These are phyloP conservation scores for Drosophila recens DNA, from an alignment of 2,888 invertebrate species.

Conservation along the genomic window DNA sequence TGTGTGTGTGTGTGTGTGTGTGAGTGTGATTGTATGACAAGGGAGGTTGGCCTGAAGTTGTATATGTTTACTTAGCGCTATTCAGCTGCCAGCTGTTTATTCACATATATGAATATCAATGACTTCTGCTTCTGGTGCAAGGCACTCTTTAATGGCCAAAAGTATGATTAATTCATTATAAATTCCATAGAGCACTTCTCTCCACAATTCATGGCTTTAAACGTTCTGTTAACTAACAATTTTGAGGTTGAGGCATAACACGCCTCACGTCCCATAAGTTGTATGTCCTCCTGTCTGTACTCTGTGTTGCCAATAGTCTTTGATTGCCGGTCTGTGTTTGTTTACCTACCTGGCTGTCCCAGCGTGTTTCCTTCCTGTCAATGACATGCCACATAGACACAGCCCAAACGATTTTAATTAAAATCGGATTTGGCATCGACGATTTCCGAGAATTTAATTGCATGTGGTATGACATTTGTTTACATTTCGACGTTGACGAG, in stretches of 20 bases:
- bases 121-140: slow-evolving; percentile 36
- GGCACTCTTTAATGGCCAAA: slow-evolving; percentile 11
- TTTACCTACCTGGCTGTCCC: slow-evolving; percentile 58
- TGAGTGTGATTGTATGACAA: slow-evolving; percentile 3
- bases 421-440: slow-evolving; percentile 79
- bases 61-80: slow-evolving; percentile 68
- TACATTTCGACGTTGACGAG: slow-evolving; percentile 56
- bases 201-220: slow-evolving; percentile 6
- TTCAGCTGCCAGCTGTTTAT: slow-evolving; percentile 72
- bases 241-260: slow-evolving; percentile 2
- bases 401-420: slow-evolving; percentile 74
- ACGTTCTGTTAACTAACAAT: background rate
- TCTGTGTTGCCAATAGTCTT: background rate
- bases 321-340: slow-evolving; percentile 32
- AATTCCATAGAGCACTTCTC: background rate
- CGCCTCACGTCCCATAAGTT: background rate
- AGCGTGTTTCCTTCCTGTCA: slow-evolving; percentile 69
- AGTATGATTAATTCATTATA: background rate
- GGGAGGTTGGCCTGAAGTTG: slow-evolving; percentile 24
- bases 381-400: slow-evolving; percentile 58
- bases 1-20: slow-evolving; percentile 21
- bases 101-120: slow-evolving; percentile 70
- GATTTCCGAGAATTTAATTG: slow-evolving; percentile 78
- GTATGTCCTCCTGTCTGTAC: background rate
- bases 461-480: slow-evolving; percentile 70